Base-by-base conservation (phyloP, 2,888 invertebrate genomes). In the Muscina levida region DNA sequence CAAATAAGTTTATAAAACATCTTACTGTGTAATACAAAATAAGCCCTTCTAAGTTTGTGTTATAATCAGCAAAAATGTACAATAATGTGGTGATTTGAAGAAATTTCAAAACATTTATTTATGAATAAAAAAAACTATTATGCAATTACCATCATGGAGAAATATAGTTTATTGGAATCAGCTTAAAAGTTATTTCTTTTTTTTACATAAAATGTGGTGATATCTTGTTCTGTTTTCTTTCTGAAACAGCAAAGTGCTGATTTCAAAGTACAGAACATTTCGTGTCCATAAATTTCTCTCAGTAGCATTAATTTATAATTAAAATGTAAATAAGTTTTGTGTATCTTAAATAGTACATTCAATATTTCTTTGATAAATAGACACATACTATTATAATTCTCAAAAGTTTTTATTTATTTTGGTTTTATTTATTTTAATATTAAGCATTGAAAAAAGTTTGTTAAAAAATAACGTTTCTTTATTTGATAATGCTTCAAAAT, bases 241-340 rank as follows among this genome's bases (percentile, higher is more conserved):
- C 31, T 44, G 46, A 2, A 57, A 13, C 77, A 74, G 74, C 81
- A 77, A 81, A 81, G 71, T 77, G 77, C 81, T 62, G 77, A 1
- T 13, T 65, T n/a, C n/a, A 72, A 56, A 71, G 77, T 71, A 62
- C 46, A 77, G 62, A 62, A 71, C 70, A 59, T 8, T 39, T 51
- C 31, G 51, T 71, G 71, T 74, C 37, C 42, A 59, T 6, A 15
- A 48, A 42, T 62, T 11, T 53, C 53, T 53, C n/a, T 8, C 46
- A 13, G 1, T 53, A 31, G 53, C 24, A 53, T 44, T 13, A 8
- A 24, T 53, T 24, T 4, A 13, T 24, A 39, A 22, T 37, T 62
- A 39, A 42, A 59, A 37, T 42, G 62, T 42, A 62, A 62, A 42
- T 22, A 62, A 62, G 62, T 62, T 62, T 42, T 42, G 62, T 62